phyloP scores from a whole-genome alignment of 2,113 vertebrate species.

The Megaleporinus macrocephalus region DNA sequence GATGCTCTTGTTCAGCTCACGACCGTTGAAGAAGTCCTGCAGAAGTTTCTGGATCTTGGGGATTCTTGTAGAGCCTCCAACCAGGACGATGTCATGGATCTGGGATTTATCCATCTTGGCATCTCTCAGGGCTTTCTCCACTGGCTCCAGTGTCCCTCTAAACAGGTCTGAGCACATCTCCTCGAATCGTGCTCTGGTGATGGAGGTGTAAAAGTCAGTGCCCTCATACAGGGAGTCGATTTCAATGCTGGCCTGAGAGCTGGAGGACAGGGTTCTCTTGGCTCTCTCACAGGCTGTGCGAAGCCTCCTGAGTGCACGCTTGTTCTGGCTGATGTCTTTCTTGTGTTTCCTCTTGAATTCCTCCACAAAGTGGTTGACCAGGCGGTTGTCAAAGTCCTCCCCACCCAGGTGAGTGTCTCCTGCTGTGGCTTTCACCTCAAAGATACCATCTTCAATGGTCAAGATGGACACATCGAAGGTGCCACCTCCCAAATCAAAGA shows the following conservation, averaged over 20 bases:
- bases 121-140: constrained; percentile 79
- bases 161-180: constrained; percentile 88
- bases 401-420: constrained; percentile 89
- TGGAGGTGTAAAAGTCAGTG: constrained; percentile 91
- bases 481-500: constrained; percentile 91
- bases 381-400: constrained; percentile 88
- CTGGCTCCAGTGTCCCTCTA: constrained; percentile 87
- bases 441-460: constrained; percentile 89
- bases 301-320: constrained; percentile 85
- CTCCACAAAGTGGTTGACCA: constrained; percentile 89
- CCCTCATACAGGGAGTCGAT: constrained; percentile 91
- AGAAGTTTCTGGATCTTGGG: constrained; percentile 91
- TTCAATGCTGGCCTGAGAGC: constrained; percentile 89
- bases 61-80: constrained; percentile 89
- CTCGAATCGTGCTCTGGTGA: constrained; percentile 86
- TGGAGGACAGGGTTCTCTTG: constrained; percentile 87
- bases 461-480: constrained; percentile 91
- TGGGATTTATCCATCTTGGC: constrained; percentile 86
- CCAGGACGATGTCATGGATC: constrained; percentile 86
- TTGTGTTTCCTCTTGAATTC: constrained; percentile 92
- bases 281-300: constrained; percentile 88
- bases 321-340: constrained; percentile 90
- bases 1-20: constrained; percentile 53
- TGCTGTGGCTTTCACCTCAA: constrained; percentile 87
- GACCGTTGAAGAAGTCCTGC: constrained; percentile 52